These are phyloP conservation scores for Germaria angustata DNA, from an alignment of 2,888 invertebrate genomes.

Conservation along the genomic window DNA sequence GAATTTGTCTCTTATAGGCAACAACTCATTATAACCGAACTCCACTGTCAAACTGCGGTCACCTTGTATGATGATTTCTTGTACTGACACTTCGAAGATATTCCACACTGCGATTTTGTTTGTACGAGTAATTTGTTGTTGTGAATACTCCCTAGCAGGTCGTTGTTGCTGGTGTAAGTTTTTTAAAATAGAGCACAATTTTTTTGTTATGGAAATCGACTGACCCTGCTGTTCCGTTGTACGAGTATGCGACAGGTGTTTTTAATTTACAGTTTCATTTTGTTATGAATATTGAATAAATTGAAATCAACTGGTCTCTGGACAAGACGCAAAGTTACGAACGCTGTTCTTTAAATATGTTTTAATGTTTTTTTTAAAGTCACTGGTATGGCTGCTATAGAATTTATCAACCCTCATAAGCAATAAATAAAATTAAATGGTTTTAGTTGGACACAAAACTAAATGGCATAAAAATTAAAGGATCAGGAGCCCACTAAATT, in stretches of 20 bases:
- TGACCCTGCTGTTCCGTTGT: neutral
- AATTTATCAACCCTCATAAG: neutral
- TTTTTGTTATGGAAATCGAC: slow-evolving; percentile 1
- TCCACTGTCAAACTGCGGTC: too few species aligned
- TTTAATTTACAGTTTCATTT: slow-evolving; percentile 63
- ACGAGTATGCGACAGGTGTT: slow-evolving; percentile 58
- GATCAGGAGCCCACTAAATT: too few species aligned
- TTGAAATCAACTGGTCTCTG: slow-evolving; percentile 1
- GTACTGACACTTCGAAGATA: too few species aligned
- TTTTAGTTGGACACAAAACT: too few species aligned
- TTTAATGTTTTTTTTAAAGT: neutral
- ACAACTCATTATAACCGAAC: too few species aligned
- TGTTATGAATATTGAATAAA: slow-evolving; percentile 56
- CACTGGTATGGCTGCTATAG: neutral
- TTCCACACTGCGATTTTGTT: too few species aligned
- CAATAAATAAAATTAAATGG: too few species aligned
- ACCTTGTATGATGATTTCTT: too few species aligned
- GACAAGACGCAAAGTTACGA: neutral
- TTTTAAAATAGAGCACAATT: slow-evolving; percentile 5
- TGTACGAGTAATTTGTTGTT: too few species aligned
- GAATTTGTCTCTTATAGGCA: too few species aligned
- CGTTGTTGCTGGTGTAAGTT: slow-evolving; percentile 8
- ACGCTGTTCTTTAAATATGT: neutral
- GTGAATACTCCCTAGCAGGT: too few species aligned
- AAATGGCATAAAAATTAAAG: too few species aligned